Conservation (phyloP, 2,797 vertebrate species). For the Pipistrellus kuhlii region DNA sequence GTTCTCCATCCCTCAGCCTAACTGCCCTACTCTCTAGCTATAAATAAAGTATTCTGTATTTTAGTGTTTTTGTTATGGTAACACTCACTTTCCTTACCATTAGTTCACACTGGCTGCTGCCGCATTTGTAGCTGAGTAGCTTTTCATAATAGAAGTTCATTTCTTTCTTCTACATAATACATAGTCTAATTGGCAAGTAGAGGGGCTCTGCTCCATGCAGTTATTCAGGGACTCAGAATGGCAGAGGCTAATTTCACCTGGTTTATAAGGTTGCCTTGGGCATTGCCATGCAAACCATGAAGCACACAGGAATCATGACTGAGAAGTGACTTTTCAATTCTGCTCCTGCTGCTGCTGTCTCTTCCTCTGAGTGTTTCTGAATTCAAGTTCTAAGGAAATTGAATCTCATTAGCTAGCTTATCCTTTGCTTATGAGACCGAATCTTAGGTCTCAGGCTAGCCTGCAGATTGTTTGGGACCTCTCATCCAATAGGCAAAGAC, state of each 20-base stretch:
- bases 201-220: not conserved
- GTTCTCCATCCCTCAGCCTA: not conserved
- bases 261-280: not conserved
- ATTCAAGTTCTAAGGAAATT: slow-evolving; percentile 26
- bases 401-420: not conserved
- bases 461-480: not conserved
- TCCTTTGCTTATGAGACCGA: not conserved
- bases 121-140: not conserved
- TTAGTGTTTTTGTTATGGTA: not conserved
- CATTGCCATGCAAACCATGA: not conserved
- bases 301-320: not conserved
- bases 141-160: not conserved
- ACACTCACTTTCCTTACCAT: not conserved
- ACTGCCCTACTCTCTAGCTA: not conserved
- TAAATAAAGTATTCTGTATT: not conserved
- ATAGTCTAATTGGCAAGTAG: no score
- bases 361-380: slow-evolving; percentile 39
- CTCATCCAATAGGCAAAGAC: not conserved
- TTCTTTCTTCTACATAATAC: not conserved
- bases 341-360: not conserved
- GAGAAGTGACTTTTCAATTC: not conserved
- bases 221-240: not conserved
- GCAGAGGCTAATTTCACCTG: not conserved
- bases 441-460: not conserved
- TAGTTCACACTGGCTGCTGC: not conserved